Conservation (phyloP, 2,113 vertebrate species). For the Gracilinanus agilis region DNA sequence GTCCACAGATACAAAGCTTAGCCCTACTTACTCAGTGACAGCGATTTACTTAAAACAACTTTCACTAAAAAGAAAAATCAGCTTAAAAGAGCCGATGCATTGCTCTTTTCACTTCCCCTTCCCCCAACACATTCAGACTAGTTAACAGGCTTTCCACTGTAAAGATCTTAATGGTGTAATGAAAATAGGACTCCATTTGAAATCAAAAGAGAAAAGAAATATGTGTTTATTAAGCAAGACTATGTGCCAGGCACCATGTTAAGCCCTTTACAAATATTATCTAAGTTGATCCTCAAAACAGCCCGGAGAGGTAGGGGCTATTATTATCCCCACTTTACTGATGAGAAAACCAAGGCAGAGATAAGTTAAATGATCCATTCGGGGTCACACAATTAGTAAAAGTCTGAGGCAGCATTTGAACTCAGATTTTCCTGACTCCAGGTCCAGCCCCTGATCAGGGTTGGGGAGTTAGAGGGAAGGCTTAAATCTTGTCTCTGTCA, state of each 20-base stretch:
- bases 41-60: background rate
- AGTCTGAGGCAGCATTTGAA: background rate
- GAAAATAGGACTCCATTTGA: background rate
- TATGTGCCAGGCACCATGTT: background rate
- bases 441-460: background rate
- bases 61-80: background rate
- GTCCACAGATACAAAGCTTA: background rate
- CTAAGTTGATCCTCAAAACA: background rate
- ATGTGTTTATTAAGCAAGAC: background rate
- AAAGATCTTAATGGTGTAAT: background rate
- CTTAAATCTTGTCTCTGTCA: background rate
- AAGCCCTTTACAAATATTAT: background rate
- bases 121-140: background rate
- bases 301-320: background rate
- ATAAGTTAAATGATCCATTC: background rate
- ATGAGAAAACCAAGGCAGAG: background rate
- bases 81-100: background rate
- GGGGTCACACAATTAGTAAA: background rate
- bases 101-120: background rate
- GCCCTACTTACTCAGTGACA: background rate
- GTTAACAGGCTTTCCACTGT: background rate
- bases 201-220: background rate
- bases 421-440: background rate
- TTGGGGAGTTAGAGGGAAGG: background rate
- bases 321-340: background rate